A percentile compares a stretch with the other conserved stretches of the same genome.
These are phyloP conservation scores for Liodrosophila aerea DNA, from an alignment of 2,888 invertebrate species.

Conservation along the genomic window DNA sequence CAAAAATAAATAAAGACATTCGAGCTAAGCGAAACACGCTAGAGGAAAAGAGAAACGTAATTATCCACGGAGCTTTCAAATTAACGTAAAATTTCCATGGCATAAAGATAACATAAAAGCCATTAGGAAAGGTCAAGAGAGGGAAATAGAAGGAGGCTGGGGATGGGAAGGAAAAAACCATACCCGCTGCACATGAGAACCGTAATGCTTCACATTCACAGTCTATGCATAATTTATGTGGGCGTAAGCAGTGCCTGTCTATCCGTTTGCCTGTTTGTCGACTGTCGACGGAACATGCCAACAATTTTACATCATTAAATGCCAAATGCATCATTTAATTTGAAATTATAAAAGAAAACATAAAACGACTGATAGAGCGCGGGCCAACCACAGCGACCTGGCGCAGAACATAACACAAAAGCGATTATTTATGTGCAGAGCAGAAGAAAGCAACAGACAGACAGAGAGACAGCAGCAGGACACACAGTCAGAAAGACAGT, in stretches of 20 bases:
- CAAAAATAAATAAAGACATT: slow-evolving; percentile 1
- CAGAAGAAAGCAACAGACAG: neutral
- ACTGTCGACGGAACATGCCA: slow-evolving; percentile 17
- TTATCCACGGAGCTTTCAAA: slow-evolving; percentile 53
- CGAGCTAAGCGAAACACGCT: slow-evolving; percentile 2
- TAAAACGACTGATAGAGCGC: slow-evolving; percentile 23
- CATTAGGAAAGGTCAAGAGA: slow-evolving; percentile 62
- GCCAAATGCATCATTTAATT: slow-evolving; percentile 75
- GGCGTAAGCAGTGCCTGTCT: slow-evolving; percentile 5
- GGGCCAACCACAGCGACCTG: slow-evolving; percentile 1
- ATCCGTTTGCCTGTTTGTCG: neutral
- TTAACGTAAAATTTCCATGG: slow-evolving; percentile 29
- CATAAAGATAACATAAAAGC: slow-evolving; percentile 33
- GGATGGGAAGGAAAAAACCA: neutral
- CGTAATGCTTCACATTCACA: slow-evolving; percentile 20
- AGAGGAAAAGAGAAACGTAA: slow-evolving; percentile 34
- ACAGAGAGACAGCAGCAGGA: slow-evolving; percentile 5
- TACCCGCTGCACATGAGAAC: slow-evolving; percentile 17
- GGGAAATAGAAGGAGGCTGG: no score
- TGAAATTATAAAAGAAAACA: slow-evolving; percentile 69
- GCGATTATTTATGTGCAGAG: slow-evolving; percentile 65
- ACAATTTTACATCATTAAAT: slow-evolving; percentile 72
- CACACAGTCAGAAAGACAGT: neutral
- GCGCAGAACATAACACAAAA: slow-evolving; percentile 48
- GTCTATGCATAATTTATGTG: slow-evolving; percentile 55